A percentile compares a stretch with the other conserved stretches of the same genome.
Evolutionary conservation across 1,140 invertebrate genomes (phyloP).

Genomic region (Cydia amplana): DNA sequence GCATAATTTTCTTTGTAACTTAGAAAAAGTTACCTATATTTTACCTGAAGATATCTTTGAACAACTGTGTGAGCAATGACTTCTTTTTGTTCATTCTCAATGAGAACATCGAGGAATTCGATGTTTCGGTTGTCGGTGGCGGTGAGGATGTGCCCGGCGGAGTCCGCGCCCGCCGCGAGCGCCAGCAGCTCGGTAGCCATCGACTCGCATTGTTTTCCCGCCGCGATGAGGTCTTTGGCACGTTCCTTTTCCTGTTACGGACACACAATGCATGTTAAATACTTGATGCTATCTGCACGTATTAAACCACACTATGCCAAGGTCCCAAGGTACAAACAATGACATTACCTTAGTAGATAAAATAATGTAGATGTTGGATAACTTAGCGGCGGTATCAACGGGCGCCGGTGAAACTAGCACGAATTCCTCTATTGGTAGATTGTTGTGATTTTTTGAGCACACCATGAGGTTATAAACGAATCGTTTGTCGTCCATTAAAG

Average conservation of each 20-base stretch:
- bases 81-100: conserved; percentile 99
- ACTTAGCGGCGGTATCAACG: conserved; percentile 98
- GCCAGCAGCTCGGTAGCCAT: conserved; percentile 98
- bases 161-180: conserved; percentile 95
- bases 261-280: conserved; percentile 25
- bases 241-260: conserved; percentile 93
- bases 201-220: conserved; percentile 96
- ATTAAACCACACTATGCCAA: conserved; percentile 15
- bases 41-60: conserved; percentile 92
- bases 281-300: conserved; percentile 26
- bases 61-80: conserved; percentile 95
- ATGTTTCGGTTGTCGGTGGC: conserved; percentile 95
- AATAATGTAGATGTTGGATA: conserved; percentile 95
- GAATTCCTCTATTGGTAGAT: conserved; percentile 98
- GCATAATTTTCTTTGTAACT: conserved; percentile 3
- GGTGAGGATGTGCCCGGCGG: conserved; percentile 93
- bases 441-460: conserved; percentile 97
- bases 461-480: conserved; percentile 99
- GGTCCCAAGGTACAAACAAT: conserved; percentile 2
- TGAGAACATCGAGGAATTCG: conserved; percentile 97
- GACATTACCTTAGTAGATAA: conserved; percentile 88
- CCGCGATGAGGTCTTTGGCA: conserved; percentile 96
- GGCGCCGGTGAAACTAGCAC: conserved; percentile 97
- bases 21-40: conserved; percentile 77
- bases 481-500: conserved; percentile 97